A percentile compares a stretch with the other conserved stretches of the same genome.
Conservation (phyloP, 1,140 invertebrate species). For the Papilio polytes region DNA sequence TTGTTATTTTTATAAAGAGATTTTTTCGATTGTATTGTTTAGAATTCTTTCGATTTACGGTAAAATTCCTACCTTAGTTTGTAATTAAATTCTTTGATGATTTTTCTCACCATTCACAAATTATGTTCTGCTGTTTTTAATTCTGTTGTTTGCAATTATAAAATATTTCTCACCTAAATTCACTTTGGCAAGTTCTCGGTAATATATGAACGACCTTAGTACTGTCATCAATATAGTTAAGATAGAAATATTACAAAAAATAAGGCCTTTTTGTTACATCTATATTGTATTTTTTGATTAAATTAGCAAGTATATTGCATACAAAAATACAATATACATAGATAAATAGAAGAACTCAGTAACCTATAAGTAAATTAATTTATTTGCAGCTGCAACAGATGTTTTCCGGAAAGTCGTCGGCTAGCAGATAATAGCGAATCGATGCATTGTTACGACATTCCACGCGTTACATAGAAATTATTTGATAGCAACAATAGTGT, state of each 20-base stretch:
- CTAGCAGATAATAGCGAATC: slow-evolving; percentile 22
- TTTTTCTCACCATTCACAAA: neutral
- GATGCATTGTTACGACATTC: neutral
- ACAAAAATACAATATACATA: too few species aligned
- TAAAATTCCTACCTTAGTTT: neutral
- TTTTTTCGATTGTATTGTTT: slow-evolving; percentile 5
- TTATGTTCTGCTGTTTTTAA: neutral
- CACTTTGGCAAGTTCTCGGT: too few species aligned
- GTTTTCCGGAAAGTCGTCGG: neutral
- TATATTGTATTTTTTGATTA: too few species aligned
- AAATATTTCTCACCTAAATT: too few species aligned
- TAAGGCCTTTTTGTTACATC: too few species aligned
- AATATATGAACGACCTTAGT: too few species aligned
- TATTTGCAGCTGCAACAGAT: neutral
- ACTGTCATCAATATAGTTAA: too few species aligned
- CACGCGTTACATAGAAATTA: neutral
- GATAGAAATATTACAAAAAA: too few species aligned
- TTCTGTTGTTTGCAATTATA: neutral
- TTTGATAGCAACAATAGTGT: slow-evolving; percentile 38
- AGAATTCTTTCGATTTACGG: neutral
- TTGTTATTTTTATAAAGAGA: neutral
- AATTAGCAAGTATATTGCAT: too few species aligned
- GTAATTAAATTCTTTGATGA: neutral
- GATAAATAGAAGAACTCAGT: too few species aligned
- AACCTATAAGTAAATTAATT: too few species aligned